A percentile compares a stretch with the other conserved stretches of the same genome.
phyloP scores from a whole-genome alignment of 2,113 vertebrate genomes.

The Nasalis larvatus region DNA sequence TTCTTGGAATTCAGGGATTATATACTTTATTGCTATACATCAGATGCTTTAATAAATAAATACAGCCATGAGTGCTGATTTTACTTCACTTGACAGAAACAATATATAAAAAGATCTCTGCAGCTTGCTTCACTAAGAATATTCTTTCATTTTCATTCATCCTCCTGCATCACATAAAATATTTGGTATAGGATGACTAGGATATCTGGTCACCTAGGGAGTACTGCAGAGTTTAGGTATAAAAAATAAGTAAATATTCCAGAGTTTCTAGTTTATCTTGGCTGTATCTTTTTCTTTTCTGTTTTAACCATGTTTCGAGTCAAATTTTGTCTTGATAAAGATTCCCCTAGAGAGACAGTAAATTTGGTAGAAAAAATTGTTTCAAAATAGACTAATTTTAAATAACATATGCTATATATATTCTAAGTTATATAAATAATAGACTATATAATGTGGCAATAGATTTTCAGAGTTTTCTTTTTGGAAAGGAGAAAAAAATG shows the following conservation, averaged over 20 bases:
- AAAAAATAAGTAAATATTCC: not conserved
- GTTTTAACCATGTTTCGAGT: not conserved
- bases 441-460: not conserved
- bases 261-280: not conserved
- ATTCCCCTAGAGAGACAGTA: not conserved
- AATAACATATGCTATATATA: not conserved
- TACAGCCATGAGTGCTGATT: not conserved
- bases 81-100: not conserved
- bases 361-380: not conserved
- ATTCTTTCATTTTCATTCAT: not conserved
- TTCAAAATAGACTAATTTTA: not conserved
- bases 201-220: not conserved
- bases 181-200: not conserved
- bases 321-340: not conserved
- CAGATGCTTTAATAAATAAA: not conserved
- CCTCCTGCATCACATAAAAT: not conserved
- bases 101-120: not conserved
- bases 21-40: not conserved
- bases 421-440: not conserved
- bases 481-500: not conserved
- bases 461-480: not conserved
- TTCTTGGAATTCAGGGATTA: not conserved
- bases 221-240: not conserved
- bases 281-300: not conserved
- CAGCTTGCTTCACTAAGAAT: not conserved